Evolutionary conservation across 2,797 vertebrate species (phyloP).

Genomic region (Spatula clypeata): DNA sequence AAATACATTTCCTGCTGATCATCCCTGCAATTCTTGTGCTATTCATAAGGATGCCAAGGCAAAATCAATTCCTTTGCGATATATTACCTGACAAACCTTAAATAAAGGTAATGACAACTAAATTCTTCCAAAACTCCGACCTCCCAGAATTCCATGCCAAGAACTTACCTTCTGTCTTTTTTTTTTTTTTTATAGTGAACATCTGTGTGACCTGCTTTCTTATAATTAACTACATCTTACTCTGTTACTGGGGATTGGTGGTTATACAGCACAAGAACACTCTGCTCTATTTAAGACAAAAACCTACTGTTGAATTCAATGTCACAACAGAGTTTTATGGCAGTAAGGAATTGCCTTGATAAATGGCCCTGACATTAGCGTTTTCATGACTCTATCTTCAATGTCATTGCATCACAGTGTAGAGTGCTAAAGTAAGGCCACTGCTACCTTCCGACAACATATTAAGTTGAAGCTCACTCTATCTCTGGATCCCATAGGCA

Average conservation of each 20-base stretch:
- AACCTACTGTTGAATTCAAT: conserved; percentile 77
- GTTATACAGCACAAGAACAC: conserved; percentile 34
- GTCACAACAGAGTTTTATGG: conserved; percentile 79
- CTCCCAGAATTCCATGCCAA: neutral
- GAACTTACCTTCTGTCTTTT: conserved; percentile 3
- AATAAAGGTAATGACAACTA: neutral
- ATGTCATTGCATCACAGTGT: conserved; percentile 79
- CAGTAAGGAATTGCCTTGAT: conserved; percentile 83
- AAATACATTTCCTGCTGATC: conserved; percentile 3
- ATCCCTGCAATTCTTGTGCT: neutral
- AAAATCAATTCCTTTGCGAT: conserved; percentile 4
- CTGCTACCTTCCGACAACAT: conserved; percentile 80
- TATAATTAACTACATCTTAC: conserved; percentile 63
- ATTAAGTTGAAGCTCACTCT: conserved; percentile 84
- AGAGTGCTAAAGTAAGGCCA: conserved; percentile 82
- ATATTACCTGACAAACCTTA: neutral
- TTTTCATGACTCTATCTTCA: conserved; percentile 83
- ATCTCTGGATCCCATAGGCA: conserved; percentile 84
- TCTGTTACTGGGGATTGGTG: conserved; percentile 41
- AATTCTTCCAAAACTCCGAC: neutral
- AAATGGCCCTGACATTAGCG: conserved; percentile 85
- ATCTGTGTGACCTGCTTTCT: conserved; percentile 58
- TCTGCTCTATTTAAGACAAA: conserved; percentile 79
- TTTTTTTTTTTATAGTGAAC: neutral
- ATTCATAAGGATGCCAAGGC: neutral